Evolutionary conservation across 2,888 invertebrate genomes (phyloP).

Genomic region (Drosophila pegasa): DNA sequence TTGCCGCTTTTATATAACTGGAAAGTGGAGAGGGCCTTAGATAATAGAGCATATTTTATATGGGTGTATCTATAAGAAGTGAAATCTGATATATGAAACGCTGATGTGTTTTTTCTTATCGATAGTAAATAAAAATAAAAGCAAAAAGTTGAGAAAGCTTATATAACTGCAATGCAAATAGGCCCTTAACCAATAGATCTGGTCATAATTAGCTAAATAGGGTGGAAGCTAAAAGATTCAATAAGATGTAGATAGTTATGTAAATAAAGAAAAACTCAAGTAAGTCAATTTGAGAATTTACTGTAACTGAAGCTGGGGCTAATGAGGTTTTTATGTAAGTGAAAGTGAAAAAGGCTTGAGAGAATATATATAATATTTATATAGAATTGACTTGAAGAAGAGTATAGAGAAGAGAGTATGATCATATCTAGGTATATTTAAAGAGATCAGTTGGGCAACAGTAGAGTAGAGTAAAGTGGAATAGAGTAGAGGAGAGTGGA

Average conservation of each 20-base stretch:
- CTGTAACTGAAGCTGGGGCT: too few species aligned
- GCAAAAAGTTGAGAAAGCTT: background rate
- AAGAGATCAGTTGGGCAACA: too few species aligned
- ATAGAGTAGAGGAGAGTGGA: too few species aligned
- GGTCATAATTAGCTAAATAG: background rate
- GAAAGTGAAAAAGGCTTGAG: too few species aligned
- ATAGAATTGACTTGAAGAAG: too few species aligned
- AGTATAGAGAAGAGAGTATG: too few species aligned
- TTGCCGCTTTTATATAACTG: slow-evolving; percentile 29
- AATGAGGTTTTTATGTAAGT: too few species aligned
- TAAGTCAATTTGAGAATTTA: too few species aligned
- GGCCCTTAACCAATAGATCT: background rate
- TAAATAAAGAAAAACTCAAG: too few species aligned
- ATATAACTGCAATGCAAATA: background rate
- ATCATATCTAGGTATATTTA: too few species aligned
- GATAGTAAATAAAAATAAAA: background rate
- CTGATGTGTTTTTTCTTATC: background rate
- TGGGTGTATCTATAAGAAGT: background rate
- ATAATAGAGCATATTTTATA: background rate
- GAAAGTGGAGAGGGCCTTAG: background rate
- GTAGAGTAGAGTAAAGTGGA: too few species aligned
- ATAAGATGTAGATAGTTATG: background rate
- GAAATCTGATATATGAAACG: background rate
- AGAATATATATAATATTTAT: too few species aligned
- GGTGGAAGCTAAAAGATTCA: background rate